Evolutionary conservation across 2,888 invertebrate genomes (phyloP).

Genomic region (Petrophora chlorosata): DNA sequence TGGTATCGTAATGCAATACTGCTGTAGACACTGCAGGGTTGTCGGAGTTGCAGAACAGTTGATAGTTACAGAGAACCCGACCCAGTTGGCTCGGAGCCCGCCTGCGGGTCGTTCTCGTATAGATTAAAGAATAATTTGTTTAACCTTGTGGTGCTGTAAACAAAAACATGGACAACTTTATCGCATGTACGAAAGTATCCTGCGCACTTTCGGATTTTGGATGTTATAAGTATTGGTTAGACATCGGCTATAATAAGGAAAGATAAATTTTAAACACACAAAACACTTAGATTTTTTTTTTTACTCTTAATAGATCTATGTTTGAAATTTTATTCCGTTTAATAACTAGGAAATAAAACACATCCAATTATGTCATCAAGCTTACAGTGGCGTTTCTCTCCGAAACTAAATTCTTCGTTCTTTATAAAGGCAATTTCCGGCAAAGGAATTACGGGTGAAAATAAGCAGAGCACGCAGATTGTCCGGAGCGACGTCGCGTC

Average conservation of each 20-base stretch:
- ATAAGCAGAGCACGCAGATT: constrained; percentile 84
- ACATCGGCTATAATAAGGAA: no score
- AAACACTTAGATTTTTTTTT: background rate
- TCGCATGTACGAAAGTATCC: background rate
- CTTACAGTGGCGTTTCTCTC: constrained; percentile 53
- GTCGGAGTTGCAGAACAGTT: constrained; percentile 61
- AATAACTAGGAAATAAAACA: constrained; percentile 37
- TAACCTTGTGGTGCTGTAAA: constrained; percentile 36
- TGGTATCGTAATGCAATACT: constrained; percentile 30
- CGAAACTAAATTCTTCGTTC: constrained; percentile 70
- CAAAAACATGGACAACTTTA: constrained; percentile 21
- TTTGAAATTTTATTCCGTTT: constrained; percentile 29
- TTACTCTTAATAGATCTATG: background rate
- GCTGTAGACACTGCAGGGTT: constrained; percentile 43
- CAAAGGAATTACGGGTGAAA: constrained; percentile 82
- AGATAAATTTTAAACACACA: background rate
- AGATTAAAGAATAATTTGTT: constrained; percentile 35
- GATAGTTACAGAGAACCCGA: constrained; percentile 77
- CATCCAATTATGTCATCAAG: constrained; percentile 51
- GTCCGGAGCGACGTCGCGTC: constrained; percentile 80
- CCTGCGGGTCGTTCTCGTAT: constrained; percentile 48
- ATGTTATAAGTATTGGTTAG: no score
- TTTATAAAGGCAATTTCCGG: constrained; percentile 82
- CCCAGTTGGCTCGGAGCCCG: constrained; percentile 79
- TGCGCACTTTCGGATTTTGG: background rate